Conservation (phyloP, 2,888 invertebrate genomes). For the Dasysyrphus tricinctus region DNA sequence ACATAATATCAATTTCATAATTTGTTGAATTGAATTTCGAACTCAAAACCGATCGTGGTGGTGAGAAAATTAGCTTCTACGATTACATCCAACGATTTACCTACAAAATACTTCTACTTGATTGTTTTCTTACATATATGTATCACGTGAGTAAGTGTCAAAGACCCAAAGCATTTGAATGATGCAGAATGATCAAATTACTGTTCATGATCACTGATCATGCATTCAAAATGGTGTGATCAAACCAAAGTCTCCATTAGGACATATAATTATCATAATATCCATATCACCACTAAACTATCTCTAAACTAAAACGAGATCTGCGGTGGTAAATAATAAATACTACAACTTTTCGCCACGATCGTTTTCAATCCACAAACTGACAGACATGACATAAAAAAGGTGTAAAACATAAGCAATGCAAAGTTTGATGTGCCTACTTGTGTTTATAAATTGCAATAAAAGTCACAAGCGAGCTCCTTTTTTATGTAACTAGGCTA, state of each 20-base stretch:
- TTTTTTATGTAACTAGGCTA: constrained; percentile 45
- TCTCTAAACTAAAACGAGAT: constrained; percentile 1
- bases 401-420: constrained; percentile 56
- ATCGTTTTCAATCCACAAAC: constrained; percentile 55
- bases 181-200: constrained; percentile 39
- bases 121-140: too few species aligned
- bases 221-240: constrained; percentile 10
- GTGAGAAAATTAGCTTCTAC: constrained; percentile 47
- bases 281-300: neutral
- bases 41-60: constrained; percentile 35
- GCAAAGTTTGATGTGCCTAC: constrained; percentile 47
- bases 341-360: constrained; percentile 27
- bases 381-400: constrained; percentile 40
- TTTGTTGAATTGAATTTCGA: constrained; percentile 10
- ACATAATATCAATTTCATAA: constrained; percentile 59
- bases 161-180: constrained; percentile 29
- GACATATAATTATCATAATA: constrained; percentile 1
- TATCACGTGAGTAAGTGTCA: constrained; percentile 20
- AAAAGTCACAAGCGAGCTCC: constrained; percentile 62
- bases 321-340: constrained; percentile 8
- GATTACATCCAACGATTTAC: constrained; percentile 42
- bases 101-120: too few species aligned
- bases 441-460: constrained; percentile 56
- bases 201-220: constrained; percentile 62
- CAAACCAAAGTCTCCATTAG: neutral